phyloP scores from a whole-genome alignment of 2,888 invertebrate species.

The Lutraria lutraria region DNA sequence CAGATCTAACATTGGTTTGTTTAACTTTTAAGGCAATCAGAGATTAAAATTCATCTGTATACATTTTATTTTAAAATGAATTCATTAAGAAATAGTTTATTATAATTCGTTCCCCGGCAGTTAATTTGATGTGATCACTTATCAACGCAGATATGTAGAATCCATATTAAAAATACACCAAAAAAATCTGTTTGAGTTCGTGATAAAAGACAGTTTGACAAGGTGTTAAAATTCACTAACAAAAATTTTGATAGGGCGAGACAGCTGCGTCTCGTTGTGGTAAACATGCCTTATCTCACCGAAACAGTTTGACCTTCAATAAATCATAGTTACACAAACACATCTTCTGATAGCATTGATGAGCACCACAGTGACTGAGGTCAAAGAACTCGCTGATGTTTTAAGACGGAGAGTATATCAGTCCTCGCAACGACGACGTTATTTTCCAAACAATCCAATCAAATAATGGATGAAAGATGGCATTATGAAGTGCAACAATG shows the following conservation, averaged over 20 bases:
- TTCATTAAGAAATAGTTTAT: background rate
- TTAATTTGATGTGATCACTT: background rate
- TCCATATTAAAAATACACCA: constrained; percentile 19
- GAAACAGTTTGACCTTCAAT: constrained; percentile 44
- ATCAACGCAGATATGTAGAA: constrained; percentile 12
- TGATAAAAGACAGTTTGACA: constrained; percentile 13
- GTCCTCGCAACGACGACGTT: constrained; percentile 10
- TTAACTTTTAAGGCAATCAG: background rate
- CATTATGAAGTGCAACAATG: background rate
- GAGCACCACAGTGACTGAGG: constrained; percentile 9
- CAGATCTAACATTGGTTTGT: background rate
- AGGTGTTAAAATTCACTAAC: constrained; percentile 36
- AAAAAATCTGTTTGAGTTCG: constrained; percentile 21
- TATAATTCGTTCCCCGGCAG: background rate
- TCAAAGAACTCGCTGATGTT: constrained; percentile 10
- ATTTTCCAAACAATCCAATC: constrained; percentile 25
- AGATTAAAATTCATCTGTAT: background rate
- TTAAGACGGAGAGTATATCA: constrained; percentile 8
- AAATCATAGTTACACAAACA: constrained; percentile 36
- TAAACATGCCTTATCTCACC: constrained; percentile 37
- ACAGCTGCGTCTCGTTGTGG: constrained; percentile 20
- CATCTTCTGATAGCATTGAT: constrained; percentile 31
- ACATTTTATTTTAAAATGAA: constrained; percentile 3
- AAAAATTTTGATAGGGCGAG: constrained; percentile 32
- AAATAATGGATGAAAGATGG: constrained; percentile 14